Conservation (phyloP, 2,113 vertebrate species). For the Cervus canadensis region DNA sequence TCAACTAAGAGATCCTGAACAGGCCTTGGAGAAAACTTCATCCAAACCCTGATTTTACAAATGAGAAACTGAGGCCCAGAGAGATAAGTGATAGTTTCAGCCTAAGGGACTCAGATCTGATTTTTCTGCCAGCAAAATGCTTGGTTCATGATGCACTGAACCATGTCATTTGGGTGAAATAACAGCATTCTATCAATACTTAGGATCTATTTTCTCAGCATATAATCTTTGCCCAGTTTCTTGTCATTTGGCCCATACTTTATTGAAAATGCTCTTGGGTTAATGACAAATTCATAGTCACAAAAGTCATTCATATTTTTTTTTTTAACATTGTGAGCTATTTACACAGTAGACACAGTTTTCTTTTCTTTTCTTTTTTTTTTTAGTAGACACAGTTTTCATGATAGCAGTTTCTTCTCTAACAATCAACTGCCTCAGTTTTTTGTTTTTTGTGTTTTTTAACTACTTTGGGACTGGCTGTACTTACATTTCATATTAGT, state of each 20-base stretch:
- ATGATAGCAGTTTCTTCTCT: neutral
- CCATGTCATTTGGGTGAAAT: neutral
- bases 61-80: neutral
- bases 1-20: neutral
- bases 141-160: neutral
- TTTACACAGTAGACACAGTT: neutral
- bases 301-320: neutral
- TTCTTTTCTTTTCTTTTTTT: neutral
- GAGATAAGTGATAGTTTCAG: neutral
- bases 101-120: neutral
- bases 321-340: neutral
- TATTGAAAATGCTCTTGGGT: neutral
- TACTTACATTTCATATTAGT: neutral
- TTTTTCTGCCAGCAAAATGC: neutral
- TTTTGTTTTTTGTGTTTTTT: neutral
- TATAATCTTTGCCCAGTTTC: neutral
- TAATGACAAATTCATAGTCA: neutral
- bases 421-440: neutral
- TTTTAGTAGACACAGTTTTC: neutral
- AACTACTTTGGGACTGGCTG: fast-evolving
- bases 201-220: neutral
- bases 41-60: neutral
- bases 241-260: neutral
- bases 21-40: neutral
- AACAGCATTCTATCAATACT: neutral